Base-by-base conservation (phyloP, 2,888 invertebrate species). In the Masnerella sp. region DNA sequence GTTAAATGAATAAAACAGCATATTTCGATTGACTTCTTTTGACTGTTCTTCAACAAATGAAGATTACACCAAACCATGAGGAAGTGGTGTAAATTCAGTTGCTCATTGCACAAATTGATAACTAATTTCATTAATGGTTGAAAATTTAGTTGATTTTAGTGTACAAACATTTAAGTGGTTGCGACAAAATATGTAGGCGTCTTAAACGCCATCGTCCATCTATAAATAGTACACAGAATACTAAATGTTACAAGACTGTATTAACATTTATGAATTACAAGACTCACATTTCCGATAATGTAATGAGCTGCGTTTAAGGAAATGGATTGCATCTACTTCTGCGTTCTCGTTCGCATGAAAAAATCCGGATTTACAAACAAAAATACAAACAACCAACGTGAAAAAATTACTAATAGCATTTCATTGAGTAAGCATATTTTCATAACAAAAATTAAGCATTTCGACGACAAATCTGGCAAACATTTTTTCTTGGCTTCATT, bases 161-260 rank as follows among this genome's bases (percentile, higher is more conserved):
- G 65, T 70, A 61, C 61, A 70, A 61, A 69, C 51, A 20, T 11
- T 17, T n/a, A 70, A 61, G 52, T 38, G 64, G 52, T 52, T 45
- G 59, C 68, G 68, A 59, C 32, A 32, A 38, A 80, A 83, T 83
- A 84, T 85, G 82, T 84, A 82, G 84, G 84, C 80, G 86, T 86
- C 83, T 40, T 75, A 83, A 82, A 85, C 84, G 82, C 83, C 83
- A 82, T 85, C 84, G 87, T 85, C 86, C 87, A 86, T 81, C 79
- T 85, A 86, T 84, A 84, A 79, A 84, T 86, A 86, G 83, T 80
- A 81, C 81, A 79, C 70, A 72, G 77, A 78, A 77, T 64, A 78
- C 81, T 80, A 83, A 83, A 84, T 83, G 83, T 85, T 83, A 83
- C 79, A 86, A 85, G 87, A 87, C 87, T 87, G 87, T 83, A 81